Evolutionary conservation across 2,113 vertebrate genomes (phyloP).

Genomic region (Oryzias javanicus): DNA sequence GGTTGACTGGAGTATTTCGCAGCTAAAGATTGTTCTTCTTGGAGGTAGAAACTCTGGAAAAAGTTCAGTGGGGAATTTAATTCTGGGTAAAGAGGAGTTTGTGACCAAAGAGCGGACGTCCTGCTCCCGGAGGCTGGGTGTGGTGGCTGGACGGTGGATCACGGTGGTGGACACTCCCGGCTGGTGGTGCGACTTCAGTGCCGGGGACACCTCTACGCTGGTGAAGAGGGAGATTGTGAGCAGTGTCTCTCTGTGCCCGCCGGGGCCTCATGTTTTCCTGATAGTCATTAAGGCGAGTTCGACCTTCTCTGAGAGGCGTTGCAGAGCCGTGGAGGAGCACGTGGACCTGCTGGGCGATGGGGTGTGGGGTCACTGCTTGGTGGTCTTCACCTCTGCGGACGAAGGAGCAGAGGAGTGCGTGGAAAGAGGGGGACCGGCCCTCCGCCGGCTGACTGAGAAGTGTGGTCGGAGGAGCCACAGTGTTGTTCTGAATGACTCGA

Average conservation of each 20-base stretch:
- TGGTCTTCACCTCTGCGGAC: slow-evolving; percentile 49
- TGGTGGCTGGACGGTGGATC: slow-evolving; percentile 42
- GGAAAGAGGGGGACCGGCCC: slow-evolving; percentile 8
- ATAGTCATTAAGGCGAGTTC: slow-evolving; percentile 60
- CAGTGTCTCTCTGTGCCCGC: slow-evolving; percentile 57
- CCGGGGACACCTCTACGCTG: slow-evolving; percentile 47
- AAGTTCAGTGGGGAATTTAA: slow-evolving; percentile 61
- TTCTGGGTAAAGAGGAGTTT: slow-evolving; percentile 71
- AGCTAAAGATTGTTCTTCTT: slow-evolving; percentile 67
- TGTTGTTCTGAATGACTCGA: slow-evolving; percentile 6
- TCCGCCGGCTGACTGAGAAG: slow-evolving; percentile 56
- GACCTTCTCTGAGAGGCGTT: slow-evolving; percentile 48
- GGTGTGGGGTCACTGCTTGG: slow-evolving; percentile 64
- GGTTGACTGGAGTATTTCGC: slow-evolving; percentile 12
- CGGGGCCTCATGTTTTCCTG: slow-evolving; percentile 72
- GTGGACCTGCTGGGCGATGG: slow-evolving; percentile 61
- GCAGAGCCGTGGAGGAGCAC: slow-evolving; percentile 67
- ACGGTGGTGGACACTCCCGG: slow-evolving; percentile 73
- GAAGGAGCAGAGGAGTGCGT: slow-evolving; percentile 4
- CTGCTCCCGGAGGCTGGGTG: slow-evolving; percentile 51
- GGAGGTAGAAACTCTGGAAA: slow-evolving; percentile 75
- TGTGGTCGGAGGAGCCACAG: slow-evolving; percentile 58
- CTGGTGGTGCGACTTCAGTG: slow-evolving; percentile 71
- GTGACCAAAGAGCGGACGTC: slow-evolving; percentile 60
- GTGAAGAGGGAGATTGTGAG: slow-evolving; percentile 62